Percentiles rank a stretch among this genome's conserved stretches.
phyloP scores from a whole-genome alignment of 35 echinoderm and acorn worm species.

The Diadema setosum region DNA sequence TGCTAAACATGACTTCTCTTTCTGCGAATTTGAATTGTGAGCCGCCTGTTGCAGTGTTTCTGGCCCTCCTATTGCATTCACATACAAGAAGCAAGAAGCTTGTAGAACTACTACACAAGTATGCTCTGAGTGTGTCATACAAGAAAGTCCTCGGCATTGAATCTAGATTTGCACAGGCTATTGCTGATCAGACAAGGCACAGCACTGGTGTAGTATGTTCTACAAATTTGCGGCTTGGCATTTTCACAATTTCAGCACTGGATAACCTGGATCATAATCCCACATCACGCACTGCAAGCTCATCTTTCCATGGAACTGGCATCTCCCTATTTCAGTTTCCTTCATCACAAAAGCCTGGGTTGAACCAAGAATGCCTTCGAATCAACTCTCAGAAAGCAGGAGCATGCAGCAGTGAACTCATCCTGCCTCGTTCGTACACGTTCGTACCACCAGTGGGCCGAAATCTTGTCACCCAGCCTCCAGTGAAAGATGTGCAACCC shows the following conservation, averaged over 20 bases:
- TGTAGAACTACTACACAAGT: too few relatives aligned
- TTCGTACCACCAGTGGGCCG: neutral
- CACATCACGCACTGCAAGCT: conserved; percentile 2
- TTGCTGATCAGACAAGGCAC: neutral
- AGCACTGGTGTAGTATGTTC: conserved; percentile 40
- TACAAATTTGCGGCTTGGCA: neutral
- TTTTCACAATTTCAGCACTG: conserved; percentile 33
- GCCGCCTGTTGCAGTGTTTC: neutral
- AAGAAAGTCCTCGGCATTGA: too few relatives aligned
- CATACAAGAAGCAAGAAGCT: too few relatives aligned
- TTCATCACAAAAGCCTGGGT: neutral
- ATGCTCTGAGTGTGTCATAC: too few relatives aligned
- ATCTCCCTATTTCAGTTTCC: conserved; percentile 25
- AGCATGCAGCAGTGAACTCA: neutral
- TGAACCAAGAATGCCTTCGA: neutral
- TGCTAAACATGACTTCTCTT: conserved; percentile 12
- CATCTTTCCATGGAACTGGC: conserved; percentile 53
- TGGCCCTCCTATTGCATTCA: too few relatives aligned
- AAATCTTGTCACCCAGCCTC: neutral
- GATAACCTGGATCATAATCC: conserved; percentile 70
- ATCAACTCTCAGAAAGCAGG: neutral
- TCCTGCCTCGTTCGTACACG: too few relatives aligned
- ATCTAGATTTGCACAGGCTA: too few relatives aligned
- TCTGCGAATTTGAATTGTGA: conserved; percentile 6
- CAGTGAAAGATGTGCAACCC: neutral